Evolutionary conservation across 1,140 invertebrate genomes (phyloP), one percentile per base, ranked within the genome.

Genomic region (Aphaenogaster rudis): DNA sequence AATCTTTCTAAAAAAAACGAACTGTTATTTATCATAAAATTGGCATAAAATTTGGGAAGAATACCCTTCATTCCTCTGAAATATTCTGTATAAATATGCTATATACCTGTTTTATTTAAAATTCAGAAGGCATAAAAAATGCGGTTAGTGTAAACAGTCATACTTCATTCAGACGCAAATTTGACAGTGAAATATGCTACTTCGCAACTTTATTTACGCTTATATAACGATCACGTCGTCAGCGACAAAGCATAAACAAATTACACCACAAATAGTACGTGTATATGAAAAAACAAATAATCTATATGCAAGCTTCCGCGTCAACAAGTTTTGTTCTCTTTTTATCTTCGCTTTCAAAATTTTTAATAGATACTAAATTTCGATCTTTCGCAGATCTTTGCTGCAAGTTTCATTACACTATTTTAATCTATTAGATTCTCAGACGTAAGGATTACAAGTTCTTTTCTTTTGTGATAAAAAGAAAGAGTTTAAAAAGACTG

Each of bases 171-270:
- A 3, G 2, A 15, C 9, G 5, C 11, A 64, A 50, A 79, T 79
- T 21, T 11, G 9, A 6, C 17, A 42, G 13, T 48, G 33, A 66
- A 42, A 80, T 66, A 78, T 36, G 42, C 28, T 48, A 36, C 45
- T 66, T 42, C 5, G 13, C 39, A 42, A 66, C 42, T 54, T 8
- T 80, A 39, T 66, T 39, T 80, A 52, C 7, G 11, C n/a, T 80
- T 67, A 66, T 8, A 5, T 67, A 42, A 80, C 5, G 5, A 64
- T 52, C 28, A 64, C n/a, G 13, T 39, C n/a, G 33, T n/a, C 13
- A 33, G 13, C 15, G 48, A 45, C 0, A 42, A 45, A 33, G 33
- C 4, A 54, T 9, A 11, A 17, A 28, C 52, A 28, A 9, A 50
- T 59, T 28, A 59, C 21, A 9, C 0, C 54, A 67, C 33, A 17